phyloP scores from a whole-genome alignment of 2,888 invertebrate species.

The Himalopsyche anomala region DNA sequence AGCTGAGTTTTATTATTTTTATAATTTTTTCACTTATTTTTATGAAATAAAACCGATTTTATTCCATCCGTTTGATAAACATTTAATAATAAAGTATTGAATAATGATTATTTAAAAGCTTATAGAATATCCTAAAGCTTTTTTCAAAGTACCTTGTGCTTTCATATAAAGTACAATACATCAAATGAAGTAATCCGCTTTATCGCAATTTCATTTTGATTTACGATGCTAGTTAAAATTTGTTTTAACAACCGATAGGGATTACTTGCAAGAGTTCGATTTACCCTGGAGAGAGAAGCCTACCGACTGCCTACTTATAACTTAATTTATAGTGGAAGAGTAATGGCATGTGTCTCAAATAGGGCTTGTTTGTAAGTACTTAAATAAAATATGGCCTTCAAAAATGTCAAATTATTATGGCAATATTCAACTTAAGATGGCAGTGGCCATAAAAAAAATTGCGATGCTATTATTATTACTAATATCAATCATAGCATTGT shows the following conservation, averaged over 20 bases:
- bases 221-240: slow-evolving; percentile 60
- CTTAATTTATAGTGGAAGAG: slow-evolving; percentile 22
- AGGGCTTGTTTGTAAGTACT: neutral
- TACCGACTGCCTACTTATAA: slow-evolving; percentile 9
- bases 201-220: slow-evolving; percentile 61
- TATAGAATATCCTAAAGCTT: slow-evolving; percentile 14
- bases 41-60: no score
- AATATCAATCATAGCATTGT: no score
- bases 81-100: neutral
- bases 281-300: slow-evolving; percentile 46
- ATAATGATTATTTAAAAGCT: neutral
- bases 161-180: slow-evolving; percentile 52
- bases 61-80: neutral
- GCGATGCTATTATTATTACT: no score
- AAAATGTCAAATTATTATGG: no score
- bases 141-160: slow-evolving; percentile 21
- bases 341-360: neutral
- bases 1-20: no score
- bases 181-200: slow-evolving; percentile 59
- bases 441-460: no score
- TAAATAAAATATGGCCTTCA: no score
- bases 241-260: slow-evolving; percentile 53
- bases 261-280: slow-evolving; percentile 59
- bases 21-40: no score
- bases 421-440: no score